Base-by-base conservation (phyloP, 2,888 invertebrate genomes). In the Orthosia gracilis region DNA sequence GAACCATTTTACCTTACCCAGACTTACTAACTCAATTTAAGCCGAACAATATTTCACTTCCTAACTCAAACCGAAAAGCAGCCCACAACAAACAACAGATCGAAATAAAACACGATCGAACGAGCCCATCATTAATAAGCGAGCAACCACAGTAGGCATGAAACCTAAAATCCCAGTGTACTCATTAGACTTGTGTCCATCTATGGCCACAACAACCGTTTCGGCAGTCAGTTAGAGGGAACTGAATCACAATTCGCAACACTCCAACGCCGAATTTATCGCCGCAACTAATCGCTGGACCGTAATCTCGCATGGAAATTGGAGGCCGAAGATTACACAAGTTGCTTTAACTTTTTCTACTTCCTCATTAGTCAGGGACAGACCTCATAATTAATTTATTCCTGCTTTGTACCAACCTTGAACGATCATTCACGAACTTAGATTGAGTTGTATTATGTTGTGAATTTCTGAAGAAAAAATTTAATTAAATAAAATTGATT, bases 241-340 rank as follows among this genome's bases (percentile, higher is more conserved):
- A 85, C 87, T 85, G 89, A 88, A 88, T 90, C 86, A 87, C 85
- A 86, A 90, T 87, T 87, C 85, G 80, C 85, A 85, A 84, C 85
- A 85, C 85, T 86, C 76, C 84, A 82, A 82, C 83, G 68, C 77
- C 67, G 77, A 84, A 90, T 91, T 91, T 86, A 90, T 89, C 78
- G 76, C 77, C 73, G 69, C 75, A 78, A 81, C 87, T 87, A 88
- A 88, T 89, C 83, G 83, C 66, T 78, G 69, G 86, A 69, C 80
- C 74, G 80, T 79, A 80, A 69, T 73, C 47, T 62, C 70, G 40
- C 49, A 13, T 26, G 11, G n/a, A 40, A 55, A 17, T 4, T 18
- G 0, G 0, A 21, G 3, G 40, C 85, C 84, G 85, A 80, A 81
- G 85, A 54, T 21, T 9, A 40, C 40, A 40, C 40, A 40, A 40